Evolutionary conservation across 2,797 vertebrate species (phyloP).

Genomic region (Alectoris magna): DNA sequence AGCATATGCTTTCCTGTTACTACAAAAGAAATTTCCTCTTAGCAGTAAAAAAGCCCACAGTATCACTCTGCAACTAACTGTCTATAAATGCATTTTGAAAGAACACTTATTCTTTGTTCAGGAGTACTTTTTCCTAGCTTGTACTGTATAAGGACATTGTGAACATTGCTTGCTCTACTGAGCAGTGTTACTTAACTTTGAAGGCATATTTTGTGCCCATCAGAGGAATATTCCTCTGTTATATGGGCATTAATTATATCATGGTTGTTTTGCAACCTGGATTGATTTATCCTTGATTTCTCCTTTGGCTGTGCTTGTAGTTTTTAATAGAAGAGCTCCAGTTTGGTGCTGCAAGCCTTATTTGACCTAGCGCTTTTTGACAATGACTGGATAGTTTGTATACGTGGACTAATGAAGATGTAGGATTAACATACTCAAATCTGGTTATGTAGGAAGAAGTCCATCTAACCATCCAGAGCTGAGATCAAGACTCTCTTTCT

Average conservation of each 20-base stretch:
- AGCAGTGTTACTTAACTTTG: not conserved
- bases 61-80: not conserved
- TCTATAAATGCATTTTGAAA: not conserved
- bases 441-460: not conserved
- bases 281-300: constrained; percentile 45
- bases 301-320: not conserved
- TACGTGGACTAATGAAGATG: not conserved
- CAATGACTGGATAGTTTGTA: not conserved
- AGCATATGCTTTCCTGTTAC: not conserved
- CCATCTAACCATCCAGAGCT: not conserved
- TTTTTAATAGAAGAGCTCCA: not conserved
- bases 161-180: not conserved
- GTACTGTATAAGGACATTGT: not conserved
- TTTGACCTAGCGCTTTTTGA: not conserved
- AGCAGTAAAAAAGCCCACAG: not conserved
- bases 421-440: not conserved
- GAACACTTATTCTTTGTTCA: not conserved
- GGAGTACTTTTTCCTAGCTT: not conserved
- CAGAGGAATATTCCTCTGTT: not conserved
- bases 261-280: not conserved
- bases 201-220: not conserved
- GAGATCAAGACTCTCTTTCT: not conserved
- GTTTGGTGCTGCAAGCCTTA: not conserved
- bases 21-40: constrained; percentile 2
- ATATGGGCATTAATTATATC: not conserved